These are phyloP conservation scores for Trichomycterus rosablanca DNA, from an alignment of 2,113 vertebrate genomes.

Conservation along the genomic window DNA sequence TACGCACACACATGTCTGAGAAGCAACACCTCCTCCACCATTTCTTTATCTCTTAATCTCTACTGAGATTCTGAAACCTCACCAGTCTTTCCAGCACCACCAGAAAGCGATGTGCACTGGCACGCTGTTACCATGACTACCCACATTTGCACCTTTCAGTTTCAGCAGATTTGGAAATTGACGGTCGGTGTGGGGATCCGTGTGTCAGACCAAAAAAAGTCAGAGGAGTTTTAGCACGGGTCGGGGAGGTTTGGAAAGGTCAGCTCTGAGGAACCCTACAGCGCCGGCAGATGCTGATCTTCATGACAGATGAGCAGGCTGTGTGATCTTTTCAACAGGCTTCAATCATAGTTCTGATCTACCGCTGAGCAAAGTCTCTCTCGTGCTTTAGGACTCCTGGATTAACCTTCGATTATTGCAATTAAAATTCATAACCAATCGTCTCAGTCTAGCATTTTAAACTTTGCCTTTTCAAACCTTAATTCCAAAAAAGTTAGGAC, in stretches of 20 bases:
- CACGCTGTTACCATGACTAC: conserved; percentile 44
- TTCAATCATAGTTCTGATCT: conserved; percentile 19
- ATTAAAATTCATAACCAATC: not conserved
- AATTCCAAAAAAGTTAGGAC: too few relatives aligned
- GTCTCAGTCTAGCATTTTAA: too few relatives aligned
- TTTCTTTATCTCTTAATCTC: conserved; percentile 1
- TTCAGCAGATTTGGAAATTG: conserved; percentile 7
- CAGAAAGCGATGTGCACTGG: conserved; percentile 25
- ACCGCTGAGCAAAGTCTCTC: not conserved
- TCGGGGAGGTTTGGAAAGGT: conserved; percentile 35
- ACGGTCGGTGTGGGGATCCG: not conserved
- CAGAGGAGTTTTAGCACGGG: not conserved
- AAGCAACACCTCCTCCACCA: conserved; percentile 28
- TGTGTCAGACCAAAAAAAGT: not conserved
- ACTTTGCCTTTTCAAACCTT: too few relatives aligned
- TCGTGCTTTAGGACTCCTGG: not conserved
- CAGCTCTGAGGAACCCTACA: conserved; percentile 22
- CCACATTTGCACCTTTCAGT: conserved; percentile 16
- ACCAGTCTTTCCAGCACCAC: conserved; percentile 32
- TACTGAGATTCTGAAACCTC: conserved; percentile 15
- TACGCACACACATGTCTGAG: conserved; percentile 3
- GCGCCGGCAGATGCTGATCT: conserved; percentile 20
- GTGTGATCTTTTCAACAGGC: not conserved
- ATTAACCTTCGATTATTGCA: not conserved
- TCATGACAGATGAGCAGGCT: conserved; percentile 5